Evolutionary conservation across 2,113 vertebrate genomes (phyloP).

Genomic region (Dicerorhinus sumatrensis): DNA sequence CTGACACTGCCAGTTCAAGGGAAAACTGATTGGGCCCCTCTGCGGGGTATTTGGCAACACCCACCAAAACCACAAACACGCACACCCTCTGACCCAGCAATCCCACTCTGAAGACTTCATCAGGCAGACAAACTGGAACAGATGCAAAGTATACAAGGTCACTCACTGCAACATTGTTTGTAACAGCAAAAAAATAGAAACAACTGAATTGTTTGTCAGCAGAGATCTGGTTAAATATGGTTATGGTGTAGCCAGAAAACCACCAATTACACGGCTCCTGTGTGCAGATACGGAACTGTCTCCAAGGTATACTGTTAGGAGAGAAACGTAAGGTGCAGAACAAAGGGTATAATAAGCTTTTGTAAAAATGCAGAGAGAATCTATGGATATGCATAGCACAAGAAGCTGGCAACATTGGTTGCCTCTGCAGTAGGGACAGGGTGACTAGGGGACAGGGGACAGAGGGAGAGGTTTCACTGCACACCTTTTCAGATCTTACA

Average conservation of each 20-base stretch:
- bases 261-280: not conserved
- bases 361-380: not conserved
- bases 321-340: not conserved
- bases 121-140: not conserved
- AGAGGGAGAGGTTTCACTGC: not conserved
- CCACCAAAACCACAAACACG: not conserved
- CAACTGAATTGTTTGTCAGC: not conserved
- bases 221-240: not conserved
- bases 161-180: not conserved
- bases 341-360: not conserved
- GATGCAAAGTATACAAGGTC: not conserved
- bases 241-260: not conserved
- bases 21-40: not conserved
- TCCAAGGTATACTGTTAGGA: not conserved
- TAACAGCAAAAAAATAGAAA: not conserved
- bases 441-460: not conserved
- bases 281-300: rapidly evolving
- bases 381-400: not conserved
- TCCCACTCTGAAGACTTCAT: not conserved
- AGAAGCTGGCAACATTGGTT: not conserved
- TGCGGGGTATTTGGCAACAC: not conserved
- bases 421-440: not conserved
- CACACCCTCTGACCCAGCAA: not conserved
- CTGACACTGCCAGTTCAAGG: not conserved
- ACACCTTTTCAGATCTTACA: not conserved